phyloP scores from a whole-genome alignment of 2,113 vertebrate genomes.

The Neolamprologus cancellatus region DNA sequence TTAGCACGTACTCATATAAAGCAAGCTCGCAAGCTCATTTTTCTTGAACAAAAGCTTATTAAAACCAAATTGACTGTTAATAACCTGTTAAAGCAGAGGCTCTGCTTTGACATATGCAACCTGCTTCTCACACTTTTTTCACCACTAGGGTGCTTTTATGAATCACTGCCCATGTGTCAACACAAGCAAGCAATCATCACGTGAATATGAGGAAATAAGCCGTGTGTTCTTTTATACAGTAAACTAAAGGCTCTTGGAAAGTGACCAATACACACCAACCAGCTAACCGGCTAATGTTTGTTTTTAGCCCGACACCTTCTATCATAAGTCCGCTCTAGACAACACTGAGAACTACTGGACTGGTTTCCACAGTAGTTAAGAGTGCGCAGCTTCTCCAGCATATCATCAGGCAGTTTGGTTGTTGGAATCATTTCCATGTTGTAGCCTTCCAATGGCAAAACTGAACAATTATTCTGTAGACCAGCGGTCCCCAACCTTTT shows the following conservation, averaged over 20 bases:
- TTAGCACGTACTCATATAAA: not conserved
- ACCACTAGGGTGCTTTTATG: not conserved
- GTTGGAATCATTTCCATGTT: not conserved
- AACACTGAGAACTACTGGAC: not conserved
- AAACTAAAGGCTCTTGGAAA: not conserved
- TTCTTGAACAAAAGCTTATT: not conserved
- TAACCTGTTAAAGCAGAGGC: not conserved
- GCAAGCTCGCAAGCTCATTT: not conserved
- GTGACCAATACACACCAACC: not conserved
- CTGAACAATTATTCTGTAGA: not conserved
- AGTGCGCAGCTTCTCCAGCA: fast-evolving
- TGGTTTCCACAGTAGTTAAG: not conserved
- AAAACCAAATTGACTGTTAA: not conserved
- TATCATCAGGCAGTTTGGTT: not conserved
- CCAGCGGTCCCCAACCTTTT: fast-evolving
- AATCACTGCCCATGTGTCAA: not conserved
- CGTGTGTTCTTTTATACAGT: not conserved
- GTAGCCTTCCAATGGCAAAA: not conserved
- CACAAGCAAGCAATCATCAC: not conserved
- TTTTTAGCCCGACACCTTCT: not conserved
- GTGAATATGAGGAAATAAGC: not conserved
- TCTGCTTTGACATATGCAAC: not conserved
- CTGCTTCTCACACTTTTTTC: not conserved
- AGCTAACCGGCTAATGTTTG: not conserved
- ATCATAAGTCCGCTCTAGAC: fast-evolving